These are phyloP conservation scores for Atrichornis clamosus DNA, from an alignment of 2,113 vertebrate species.

Conservation along the genomic window DNA sequence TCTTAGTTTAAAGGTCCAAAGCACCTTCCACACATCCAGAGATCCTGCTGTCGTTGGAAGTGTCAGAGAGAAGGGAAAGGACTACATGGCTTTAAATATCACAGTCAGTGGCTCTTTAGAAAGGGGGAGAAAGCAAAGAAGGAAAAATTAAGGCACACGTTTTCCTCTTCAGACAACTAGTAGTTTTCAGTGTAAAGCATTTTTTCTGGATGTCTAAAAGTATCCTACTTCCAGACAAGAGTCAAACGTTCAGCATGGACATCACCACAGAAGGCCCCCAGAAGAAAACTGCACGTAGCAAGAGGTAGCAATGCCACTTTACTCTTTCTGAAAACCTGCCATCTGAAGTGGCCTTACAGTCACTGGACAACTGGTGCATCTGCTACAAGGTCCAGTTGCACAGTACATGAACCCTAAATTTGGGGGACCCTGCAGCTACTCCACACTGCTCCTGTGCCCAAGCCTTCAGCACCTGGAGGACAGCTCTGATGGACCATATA, in stretches of 20 bases:
- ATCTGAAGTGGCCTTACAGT: not conserved
- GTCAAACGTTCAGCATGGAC: not conserved
- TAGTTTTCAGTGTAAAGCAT: not conserved
- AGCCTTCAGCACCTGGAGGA: not conserved
- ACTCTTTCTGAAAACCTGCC: not conserved
- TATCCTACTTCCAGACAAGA: not conserved
- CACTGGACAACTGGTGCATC: not conserved
- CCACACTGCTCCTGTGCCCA: not conserved
- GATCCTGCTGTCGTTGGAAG: not conserved
- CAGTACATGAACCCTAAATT: not conserved
- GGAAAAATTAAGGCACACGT: not conserved
- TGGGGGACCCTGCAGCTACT: not conserved
- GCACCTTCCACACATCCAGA: not conserved
- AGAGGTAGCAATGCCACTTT: not conserved
- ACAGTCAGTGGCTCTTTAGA: not conserved
- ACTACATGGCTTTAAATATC: not conserved
- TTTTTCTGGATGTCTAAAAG: not conserved
- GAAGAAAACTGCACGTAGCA: not conserved
- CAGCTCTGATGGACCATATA: not conserved
- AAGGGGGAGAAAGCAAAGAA: not conserved
- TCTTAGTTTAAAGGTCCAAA: not conserved
- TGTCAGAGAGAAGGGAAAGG: not conserved
- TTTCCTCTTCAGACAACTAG: not conserved
- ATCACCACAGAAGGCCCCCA: not conserved
- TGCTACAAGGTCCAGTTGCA: not conserved